phyloP scores from a whole-genome alignment of 2,797 vertebrate genomes.

The Falco cherrug region DNA sequence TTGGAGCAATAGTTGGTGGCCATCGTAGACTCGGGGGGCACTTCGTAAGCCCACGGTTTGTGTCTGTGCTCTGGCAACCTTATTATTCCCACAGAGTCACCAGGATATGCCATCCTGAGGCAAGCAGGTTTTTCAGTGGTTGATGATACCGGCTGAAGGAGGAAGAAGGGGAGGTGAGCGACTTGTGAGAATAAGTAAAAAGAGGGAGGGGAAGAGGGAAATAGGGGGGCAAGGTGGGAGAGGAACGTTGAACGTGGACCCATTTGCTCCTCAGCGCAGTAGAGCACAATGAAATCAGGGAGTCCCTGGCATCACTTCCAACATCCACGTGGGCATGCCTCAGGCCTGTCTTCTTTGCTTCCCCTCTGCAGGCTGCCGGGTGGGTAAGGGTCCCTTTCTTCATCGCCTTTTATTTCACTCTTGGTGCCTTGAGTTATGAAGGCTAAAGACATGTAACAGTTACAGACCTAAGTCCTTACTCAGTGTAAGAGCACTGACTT shows the following conservation, averaged over 20 bases:
- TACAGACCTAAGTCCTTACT: background rate
- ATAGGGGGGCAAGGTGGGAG: background rate
- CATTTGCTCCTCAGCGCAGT: background rate
- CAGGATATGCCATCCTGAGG: background rate
- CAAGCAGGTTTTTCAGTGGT: background rate
- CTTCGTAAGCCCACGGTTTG: background rate
- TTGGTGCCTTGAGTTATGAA: background rate
- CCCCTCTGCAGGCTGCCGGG: fast-evolving
- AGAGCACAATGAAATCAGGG: background rate
- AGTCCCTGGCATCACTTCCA: background rate
- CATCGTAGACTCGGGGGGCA: background rate
- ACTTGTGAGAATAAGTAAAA: background rate
- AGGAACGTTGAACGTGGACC: background rate
- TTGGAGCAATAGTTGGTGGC: background rate
- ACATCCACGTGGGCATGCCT: background rate
- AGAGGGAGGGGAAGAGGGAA: background rate
- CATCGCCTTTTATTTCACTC: background rate
- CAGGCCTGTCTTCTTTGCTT: background rate
- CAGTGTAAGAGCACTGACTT: background rate
- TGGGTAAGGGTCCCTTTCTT: background rate
- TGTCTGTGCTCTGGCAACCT: background rate
- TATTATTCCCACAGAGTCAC: background rate
- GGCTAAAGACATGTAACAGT: background rate
- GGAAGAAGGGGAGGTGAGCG: background rate
- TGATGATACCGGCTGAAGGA: background rate